These are phyloP conservation scores for Cephus runcator DNA, from an alignment of 2,888 invertebrate genomes.

Conservation along the genomic window DNA sequence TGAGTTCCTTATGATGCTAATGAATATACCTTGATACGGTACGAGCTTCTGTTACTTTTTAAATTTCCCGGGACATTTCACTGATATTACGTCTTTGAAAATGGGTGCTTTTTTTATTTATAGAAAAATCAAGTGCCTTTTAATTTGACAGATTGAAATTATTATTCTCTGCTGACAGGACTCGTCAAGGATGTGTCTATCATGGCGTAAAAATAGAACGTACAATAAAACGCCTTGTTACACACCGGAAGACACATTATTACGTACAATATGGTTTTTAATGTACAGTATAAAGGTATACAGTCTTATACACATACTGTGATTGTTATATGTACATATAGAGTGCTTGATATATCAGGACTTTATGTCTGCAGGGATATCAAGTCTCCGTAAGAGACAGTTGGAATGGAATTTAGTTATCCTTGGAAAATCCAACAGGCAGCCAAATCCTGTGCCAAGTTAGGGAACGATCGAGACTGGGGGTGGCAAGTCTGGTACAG, in stretches of 20 bases:
- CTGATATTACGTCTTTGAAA: background rate
- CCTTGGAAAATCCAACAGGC: background rate
- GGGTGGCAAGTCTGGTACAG: conserved; percentile 3
- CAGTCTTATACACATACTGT: background rate
- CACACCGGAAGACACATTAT: background rate
- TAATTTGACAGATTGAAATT: background rate
- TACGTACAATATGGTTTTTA: background rate
- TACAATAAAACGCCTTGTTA: background rate
- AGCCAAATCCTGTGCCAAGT: background rate
- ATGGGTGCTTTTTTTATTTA: background rate
- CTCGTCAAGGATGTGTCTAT: background rate
- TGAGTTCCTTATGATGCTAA: background rate
- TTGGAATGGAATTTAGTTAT: background rate
- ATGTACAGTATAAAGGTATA: background rate
- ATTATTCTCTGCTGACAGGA: background rate
- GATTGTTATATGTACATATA: background rate
- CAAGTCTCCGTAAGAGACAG: background rate
- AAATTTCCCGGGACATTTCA: background rate
- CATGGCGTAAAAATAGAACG: background rate
- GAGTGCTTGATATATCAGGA: background rate
- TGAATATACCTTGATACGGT: background rate
- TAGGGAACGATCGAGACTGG: background rate
- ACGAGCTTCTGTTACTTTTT: background rate
- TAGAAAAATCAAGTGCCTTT: background rate
- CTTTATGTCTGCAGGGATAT: background rate